A percentile compares a stretch with the other conserved stretches of the same genome.
Evolutionary conservation across 2,797 vertebrate species (phyloP).

Genomic region (Sparus aurata): DNA sequence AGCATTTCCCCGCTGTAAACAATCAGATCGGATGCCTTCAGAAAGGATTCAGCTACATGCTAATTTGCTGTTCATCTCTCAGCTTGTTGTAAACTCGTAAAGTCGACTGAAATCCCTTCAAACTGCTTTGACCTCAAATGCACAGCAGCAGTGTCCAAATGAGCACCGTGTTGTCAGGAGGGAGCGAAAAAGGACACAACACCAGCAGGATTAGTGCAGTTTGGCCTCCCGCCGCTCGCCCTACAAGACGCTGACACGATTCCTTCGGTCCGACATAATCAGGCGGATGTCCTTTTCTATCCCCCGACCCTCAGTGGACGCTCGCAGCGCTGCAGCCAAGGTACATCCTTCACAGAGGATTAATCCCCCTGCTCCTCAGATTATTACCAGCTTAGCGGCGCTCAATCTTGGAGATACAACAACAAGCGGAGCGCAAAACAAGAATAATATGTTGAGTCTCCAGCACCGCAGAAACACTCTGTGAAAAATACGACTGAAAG

Average conservation of each 20-base stretch:
- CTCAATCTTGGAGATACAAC: conserved; percentile 77
- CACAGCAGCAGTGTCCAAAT: conserved; percentile 83
- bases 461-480: conserved; percentile 46
- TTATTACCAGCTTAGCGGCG: conserved; percentile 79
- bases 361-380: conserved; percentile 79
- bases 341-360: conserved; percentile 59
- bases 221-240: conserved; percentile 57
- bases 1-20: too few species aligned
- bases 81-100: conserved; percentile 30
- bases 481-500: conserved; percentile 41
- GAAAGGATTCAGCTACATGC: background rate
- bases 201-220: conserved; percentile 80
- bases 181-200: conserved; percentile 45
- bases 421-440: conserved; percentile 72
- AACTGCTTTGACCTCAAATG: conserved; percentile 74
- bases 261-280: conserved; percentile 77
- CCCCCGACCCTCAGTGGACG: conserved; percentile 39
- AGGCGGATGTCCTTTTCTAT: conserved; percentile 73
- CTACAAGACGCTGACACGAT: conserved; percentile 71
- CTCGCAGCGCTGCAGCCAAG: conserved; percentile 39
- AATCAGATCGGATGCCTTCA: background rate
- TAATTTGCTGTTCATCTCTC: conserved; percentile 12
- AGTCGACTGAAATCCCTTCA: conserved; percentile 14
- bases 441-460: conserved; percentile 67
- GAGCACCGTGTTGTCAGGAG: conserved; percentile 79